Evolutionary conservation across 2,113 vertebrate genomes (phyloP).

Genomic region (Psophia crepitans): DNA sequence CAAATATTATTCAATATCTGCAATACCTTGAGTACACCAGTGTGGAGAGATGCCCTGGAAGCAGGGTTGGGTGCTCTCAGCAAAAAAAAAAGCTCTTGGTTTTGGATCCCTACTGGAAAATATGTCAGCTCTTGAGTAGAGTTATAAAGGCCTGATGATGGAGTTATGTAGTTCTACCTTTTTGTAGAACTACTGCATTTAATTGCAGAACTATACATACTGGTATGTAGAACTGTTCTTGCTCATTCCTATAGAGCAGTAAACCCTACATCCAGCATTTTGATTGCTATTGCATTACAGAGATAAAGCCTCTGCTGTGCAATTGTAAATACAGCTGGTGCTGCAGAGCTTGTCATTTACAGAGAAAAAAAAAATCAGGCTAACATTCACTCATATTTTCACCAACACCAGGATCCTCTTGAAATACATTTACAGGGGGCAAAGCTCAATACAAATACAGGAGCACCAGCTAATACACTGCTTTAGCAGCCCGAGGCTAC

Average conservation of each 20-base stretch:
- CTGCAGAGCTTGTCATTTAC: not conserved
- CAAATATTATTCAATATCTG: not conserved
- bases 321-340: constrained; percentile 20
- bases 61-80: not conserved
- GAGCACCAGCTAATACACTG: not conserved
- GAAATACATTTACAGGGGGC: not conserved
- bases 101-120: not conserved
- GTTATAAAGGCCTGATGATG: not conserved
- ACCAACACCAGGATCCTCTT: not conserved
- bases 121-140: not conserved
- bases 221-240: not conserved
- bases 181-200: not conserved
- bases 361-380: not conserved
- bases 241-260: not conserved
- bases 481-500: not conserved
- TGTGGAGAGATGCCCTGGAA: not conserved
- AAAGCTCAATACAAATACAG: not conserved
- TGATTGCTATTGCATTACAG: not conserved
- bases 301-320: not conserved
- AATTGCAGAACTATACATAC: not conserved
- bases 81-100: not conserved
- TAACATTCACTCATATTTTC: not conserved
- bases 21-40: not conserved
- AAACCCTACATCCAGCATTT: not conserved
- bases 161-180: not conserved